These are phyloP conservation scores for Neoscelio sp. DNA, from an alignment of 2,888 invertebrate genomes.

Conservation along the genomic window DNA sequence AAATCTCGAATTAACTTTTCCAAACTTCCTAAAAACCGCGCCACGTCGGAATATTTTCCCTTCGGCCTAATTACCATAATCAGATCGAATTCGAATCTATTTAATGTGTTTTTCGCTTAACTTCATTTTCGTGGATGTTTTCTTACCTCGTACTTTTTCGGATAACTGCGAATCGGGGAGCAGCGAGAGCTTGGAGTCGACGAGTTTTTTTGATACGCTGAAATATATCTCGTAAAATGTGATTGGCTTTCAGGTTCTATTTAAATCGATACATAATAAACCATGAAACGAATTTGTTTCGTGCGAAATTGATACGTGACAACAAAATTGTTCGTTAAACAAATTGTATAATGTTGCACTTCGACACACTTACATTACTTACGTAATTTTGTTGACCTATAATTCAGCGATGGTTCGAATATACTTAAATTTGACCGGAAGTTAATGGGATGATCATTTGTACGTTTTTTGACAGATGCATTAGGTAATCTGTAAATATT, in stretches of 20 bases:
- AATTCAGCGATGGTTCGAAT: slow-evolving; percentile 11
- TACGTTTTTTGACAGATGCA: slow-evolving; percentile 32
- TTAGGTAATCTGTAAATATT: slow-evolving; percentile 3
- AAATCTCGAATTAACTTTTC: slow-evolving; percentile 29
- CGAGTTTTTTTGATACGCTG: slow-evolving; percentile 15
- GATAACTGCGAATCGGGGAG: slow-evolving; percentile 10
- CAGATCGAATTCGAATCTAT: slow-evolving; percentile 7
- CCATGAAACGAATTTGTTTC: background rate
- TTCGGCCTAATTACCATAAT: slow-evolving; percentile 13
- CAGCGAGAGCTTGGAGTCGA: background rate
- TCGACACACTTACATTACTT: slow-evolving; percentile 44
- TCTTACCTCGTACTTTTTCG: slow-evolving; percentile 49
- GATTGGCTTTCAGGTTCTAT: slow-evolving; percentile 1
- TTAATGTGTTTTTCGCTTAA: background rate
- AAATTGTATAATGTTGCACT: background rate
- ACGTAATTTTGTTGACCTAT: slow-evolving; percentile 24
- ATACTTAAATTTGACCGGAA: slow-evolving; percentile 29
- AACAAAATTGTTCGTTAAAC: background rate
- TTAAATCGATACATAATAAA: background rate
- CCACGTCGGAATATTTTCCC: background rate
- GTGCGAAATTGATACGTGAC: background rate
- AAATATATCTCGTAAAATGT: slow-evolving; percentile 14
- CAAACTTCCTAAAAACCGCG: slow-evolving; percentile 4
- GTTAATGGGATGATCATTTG: slow-evolving; percentile 44
- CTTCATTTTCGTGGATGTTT: slow-evolving; percentile 6